A percentile compares a stretch with the other conserved stretches of the same genome.
Conservation (phyloP, 2,888 invertebrate genomes). For the Chesias legatella region DNA sequence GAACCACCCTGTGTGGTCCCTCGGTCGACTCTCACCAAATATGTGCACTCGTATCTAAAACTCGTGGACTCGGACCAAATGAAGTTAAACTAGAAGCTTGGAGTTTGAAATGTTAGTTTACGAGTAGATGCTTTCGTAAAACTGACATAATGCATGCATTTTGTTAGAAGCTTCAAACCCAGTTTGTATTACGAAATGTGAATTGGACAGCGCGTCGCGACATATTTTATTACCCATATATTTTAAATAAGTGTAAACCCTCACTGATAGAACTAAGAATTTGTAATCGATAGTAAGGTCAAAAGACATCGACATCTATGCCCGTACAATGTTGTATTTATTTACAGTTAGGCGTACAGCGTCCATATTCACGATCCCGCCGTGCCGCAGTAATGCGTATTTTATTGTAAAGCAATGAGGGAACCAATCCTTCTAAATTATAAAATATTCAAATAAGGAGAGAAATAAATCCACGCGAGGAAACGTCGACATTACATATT, state of each 20-base stretch:
- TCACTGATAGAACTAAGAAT: constrained; percentile 13
- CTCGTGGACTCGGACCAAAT: constrained; percentile 35
- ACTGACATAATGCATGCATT: constrained; percentile 18
- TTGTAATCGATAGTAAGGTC: constrained; percentile 23
- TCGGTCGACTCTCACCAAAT: constrained; percentile 62
- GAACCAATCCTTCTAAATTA: constrained; percentile 59
- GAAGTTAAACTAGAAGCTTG: constrained; percentile 27
- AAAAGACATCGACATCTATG: constrained; percentile 14
- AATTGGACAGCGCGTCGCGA: constrained; percentile 6
- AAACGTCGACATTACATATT: constrained; percentile 72
- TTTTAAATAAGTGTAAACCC: constrained; percentile 20
- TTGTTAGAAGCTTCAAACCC: constrained; percentile 14
- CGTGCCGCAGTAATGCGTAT: constrained; percentile 30
- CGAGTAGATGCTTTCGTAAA: constrained; percentile 10
- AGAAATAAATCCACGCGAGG: constrained; percentile 68
- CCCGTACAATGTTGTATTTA: constrained; percentile 10
- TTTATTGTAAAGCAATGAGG: constrained; percentile 43
- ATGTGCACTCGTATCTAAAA: constrained; percentile 53
- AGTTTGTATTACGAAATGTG: constrained; percentile 9
- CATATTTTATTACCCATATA: constrained; percentile 13
- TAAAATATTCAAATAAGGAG: constrained; percentile 72
- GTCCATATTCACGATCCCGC: constrained; percentile 19
- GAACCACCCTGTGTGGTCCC: constrained; percentile 76
- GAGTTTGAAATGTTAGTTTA: constrained; percentile 17
- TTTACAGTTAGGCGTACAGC: constrained; percentile 21